Percentiles rank a stretch among this genome's conserved stretches.
These are phyloP conservation scores for Lepidocolaptes lacrymiger DNA, from an alignment of 2,797 vertebrate genomes.

Conservation along the genomic window DNA sequence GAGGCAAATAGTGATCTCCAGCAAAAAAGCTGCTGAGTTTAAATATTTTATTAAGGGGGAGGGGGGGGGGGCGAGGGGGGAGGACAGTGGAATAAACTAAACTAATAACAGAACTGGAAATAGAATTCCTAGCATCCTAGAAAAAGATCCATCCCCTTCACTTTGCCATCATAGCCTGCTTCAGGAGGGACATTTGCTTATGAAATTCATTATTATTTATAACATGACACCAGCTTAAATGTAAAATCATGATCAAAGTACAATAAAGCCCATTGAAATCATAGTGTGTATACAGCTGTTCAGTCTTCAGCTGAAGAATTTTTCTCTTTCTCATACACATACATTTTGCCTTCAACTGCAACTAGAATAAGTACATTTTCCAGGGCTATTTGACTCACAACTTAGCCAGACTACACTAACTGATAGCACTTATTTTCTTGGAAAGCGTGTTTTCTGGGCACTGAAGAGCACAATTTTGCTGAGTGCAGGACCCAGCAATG, in stretches of 20 bases:
- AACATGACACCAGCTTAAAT: neutral
- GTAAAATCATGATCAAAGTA: slow-evolving; percentile 11
- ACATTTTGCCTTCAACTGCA: neutral
- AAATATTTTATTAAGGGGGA: neutral
- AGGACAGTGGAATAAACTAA: neutral
- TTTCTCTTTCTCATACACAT: neutral
- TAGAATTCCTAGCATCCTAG: neutral
- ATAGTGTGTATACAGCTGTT: neutral
- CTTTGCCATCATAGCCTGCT: neutral
- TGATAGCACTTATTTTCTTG: slow-evolving; percentile 53
- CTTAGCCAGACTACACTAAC: slow-evolving; percentile 30
- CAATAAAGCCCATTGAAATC: slow-evolving; percentile 14
- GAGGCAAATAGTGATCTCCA: neutral
- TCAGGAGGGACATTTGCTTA: neutral
- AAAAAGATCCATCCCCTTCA: neutral
- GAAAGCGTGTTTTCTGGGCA: slow-evolving; percentile 49
- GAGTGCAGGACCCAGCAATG: neutral
- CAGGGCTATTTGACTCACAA: slow-evolving; percentile 23
- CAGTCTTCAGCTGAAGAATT: neutral
- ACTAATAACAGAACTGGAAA: neutral
- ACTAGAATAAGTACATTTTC: slow-evolving; percentile 39
- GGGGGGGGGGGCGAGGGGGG: too few species aligned
- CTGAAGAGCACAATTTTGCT: slow-evolving; percentile 41
- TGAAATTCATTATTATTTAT: slow-evolving; percentile 27
- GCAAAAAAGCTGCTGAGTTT: neutral